Evolutionary conservation across 2,888 invertebrate genomes (phyloP), one percentile per base, ranked within the genome.

Genomic region (Athrips mouffetella): DNA sequence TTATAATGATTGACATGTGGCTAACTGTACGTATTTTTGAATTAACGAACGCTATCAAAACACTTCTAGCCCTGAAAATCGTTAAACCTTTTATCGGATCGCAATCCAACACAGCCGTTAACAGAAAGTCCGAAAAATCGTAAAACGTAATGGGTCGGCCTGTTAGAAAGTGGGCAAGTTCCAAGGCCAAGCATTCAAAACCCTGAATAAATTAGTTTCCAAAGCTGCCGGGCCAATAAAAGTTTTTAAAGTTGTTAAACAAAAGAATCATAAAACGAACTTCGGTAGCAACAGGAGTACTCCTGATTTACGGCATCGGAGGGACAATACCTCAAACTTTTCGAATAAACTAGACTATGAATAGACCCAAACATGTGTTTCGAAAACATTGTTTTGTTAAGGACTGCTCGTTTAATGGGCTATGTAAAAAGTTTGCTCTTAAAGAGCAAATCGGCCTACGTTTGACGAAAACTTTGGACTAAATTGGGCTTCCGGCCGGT

Each of bases 191-290:
- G 67, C 73, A 68, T 67, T 67, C 70, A 63, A n/a, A 68, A 68
- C 78, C 80, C 77, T 80, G 86, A 84, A 86, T 87, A 87, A 87
- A 88, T 87, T 85, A 88, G 87, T 84, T 85, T 84, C 77, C 70
- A 79, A 76, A 78, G 76, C 79, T 74, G 73, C 68, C 75, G 70
- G 71, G 68, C 80, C 82, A 88, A 87, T 88, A 88, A 85, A 88
- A 85, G 83, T 86, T 87, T 85, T 35, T 35, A 45, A 45, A 44
- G 44, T 44, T 44, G 44, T 44, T 78, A 84, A 86, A 87, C 87
- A 88, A 87, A 86, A 86, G 86, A 82, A 84, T 84, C 85, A 84
- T 88, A 88, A 86, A 87, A 82, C 69, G 76, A 79, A 80, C 70
- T 80, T 80, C 49, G 75, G 83, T 76, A 80, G 85, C 81, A 83